These are phyloP conservation scores for Camelus bactrianus DNA, from an alignment of 2,113 vertebrate genomes.

Conservation along the genomic window DNA sequence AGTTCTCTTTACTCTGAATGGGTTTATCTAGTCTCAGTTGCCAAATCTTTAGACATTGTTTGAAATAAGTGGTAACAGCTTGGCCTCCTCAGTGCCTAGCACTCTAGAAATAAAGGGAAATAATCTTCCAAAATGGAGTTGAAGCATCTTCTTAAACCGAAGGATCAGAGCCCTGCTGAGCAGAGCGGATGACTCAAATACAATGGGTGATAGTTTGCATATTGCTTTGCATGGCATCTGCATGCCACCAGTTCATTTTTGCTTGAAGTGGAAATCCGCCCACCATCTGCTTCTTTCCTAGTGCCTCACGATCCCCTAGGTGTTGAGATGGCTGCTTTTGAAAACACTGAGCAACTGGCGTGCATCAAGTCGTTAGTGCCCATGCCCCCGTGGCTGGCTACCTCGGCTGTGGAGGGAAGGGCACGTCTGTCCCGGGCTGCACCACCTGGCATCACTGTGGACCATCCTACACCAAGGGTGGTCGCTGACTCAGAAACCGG, in stretches of 20 bases:
- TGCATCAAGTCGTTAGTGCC: not conserved
- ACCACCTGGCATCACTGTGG: not conserved
- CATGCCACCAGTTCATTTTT: conserved; percentile 44
- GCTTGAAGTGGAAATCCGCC: conserved; percentile 59
- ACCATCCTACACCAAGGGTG: too few relatives aligned
- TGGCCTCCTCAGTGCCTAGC: not conserved
- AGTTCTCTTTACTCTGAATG: conserved; percentile 22
- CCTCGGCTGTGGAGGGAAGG: accelerated
- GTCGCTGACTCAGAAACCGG: not conserved
- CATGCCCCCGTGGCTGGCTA: not conserved
- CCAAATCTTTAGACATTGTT: conserved; percentile 54
- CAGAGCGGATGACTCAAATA: conserved; percentile 16
- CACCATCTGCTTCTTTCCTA: conserved; percentile 55
- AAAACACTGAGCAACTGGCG: not conserved
- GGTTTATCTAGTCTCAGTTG: not conserved
- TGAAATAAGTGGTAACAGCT: not conserved
- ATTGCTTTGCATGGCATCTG: conserved; percentile 47
- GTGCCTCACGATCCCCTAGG: conserved; percentile 13
- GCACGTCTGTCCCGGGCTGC: not conserved
- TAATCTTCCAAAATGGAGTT: conserved; percentile 31
- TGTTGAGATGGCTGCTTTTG: conserved; percentile 11
- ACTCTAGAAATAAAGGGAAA: conserved; percentile 31
- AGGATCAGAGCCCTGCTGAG: not conserved
- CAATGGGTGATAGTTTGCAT: conserved; percentile 36
- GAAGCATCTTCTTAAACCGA: not conserved